Evolutionary conservation across 2,888 invertebrate genomes (phyloP).

Genomic region (Cyrtodaria siliqua): DNA sequence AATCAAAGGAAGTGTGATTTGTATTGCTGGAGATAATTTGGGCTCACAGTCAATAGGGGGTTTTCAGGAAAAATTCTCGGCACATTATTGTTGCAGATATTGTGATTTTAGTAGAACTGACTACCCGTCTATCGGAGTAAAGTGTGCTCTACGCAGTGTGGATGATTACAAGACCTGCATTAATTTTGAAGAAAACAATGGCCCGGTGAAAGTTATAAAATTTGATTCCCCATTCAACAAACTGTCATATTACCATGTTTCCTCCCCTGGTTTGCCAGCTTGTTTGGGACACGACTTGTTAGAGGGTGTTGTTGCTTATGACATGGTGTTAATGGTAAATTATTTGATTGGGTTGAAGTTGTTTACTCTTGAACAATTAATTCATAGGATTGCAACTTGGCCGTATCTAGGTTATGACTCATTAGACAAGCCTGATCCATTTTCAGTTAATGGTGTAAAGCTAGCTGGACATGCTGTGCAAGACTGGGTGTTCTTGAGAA

Average conservation of each 20-base stretch:
- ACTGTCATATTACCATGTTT: too few relatives aligned
- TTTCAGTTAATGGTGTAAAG: not conserved
- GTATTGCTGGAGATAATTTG: too few relatives aligned
- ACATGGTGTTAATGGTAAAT: not conserved
- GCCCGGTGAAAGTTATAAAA: not conserved
- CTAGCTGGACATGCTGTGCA: too few relatives aligned
- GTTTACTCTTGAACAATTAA: not conserved
- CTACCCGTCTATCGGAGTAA: not conserved
- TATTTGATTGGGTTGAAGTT: not conserved
- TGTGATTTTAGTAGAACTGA: not conserved
- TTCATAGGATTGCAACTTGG: not conserved
- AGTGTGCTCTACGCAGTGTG: too few relatives aligned
- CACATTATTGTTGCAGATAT: too few relatives aligned
- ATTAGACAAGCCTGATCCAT: too few relatives aligned
- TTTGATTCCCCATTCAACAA: conserved; percentile 1
- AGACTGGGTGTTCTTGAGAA: not conserved
- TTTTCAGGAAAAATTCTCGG: too few relatives aligned
- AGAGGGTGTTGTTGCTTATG: not conserved
- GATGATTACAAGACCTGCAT: too few relatives aligned
- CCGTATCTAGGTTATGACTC: not conserved
- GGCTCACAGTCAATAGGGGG: too few relatives aligned
- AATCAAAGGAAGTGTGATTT: too few relatives aligned
- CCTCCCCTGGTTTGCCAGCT: not conserved
- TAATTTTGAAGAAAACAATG: not conserved
- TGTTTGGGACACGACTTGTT: conserved; percentile 1